Evolutionary conservation across 2,797 vertebrate species (phyloP), one percentile per base, ranked within the genome.

Genomic region (Malurus splendens): DNA sequence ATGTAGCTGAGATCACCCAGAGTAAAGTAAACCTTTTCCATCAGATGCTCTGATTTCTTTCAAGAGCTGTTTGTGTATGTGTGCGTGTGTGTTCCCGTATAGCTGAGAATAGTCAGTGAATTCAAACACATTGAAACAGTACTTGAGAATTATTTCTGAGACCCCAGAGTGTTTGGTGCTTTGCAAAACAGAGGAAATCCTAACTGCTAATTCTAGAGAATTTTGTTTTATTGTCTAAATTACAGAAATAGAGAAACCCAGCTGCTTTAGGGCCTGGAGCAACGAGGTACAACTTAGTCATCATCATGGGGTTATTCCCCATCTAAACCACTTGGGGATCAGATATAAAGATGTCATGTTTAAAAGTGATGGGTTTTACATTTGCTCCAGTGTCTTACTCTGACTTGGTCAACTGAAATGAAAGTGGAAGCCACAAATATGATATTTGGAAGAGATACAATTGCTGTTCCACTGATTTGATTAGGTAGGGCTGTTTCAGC

Each of bases 11-110:
- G 84, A 90, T 95, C 79, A 83, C 48, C 52, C 79, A 75, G 72
- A 90, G 51, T 82, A 89, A 95, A 94, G 70, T 85, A 95, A 93
- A 92, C 61, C 33, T 91, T 48, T 75, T 79, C 22, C 44, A 89
- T 94, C 70, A 87, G 73, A 89, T 92, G 41, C 48, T 86, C 77
- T 87, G 73, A 91, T 89, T 92, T 90, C 39, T 62, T 92, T 83
- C 73, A 91, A 78, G 70, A 81, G 20, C 30, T 91, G n/a, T 90
- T 92, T 91, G 66, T 84, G 33, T 78, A 68, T 57, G 30, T 23
- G 9, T 82, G 36, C 24, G 36, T 85, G 67, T 83, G 61, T 93
- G 78, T 91, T 87, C 66, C 19, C 76, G 16, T 60, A 59, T 68
- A 89, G 48, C 45, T 92, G 79, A 73, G 73, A 85, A 66, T 2